These are phyloP conservation scores for Scylla paramamosain DNA, from an alignment of 1,140 invertebrate species.

Conservation along the genomic window DNA sequence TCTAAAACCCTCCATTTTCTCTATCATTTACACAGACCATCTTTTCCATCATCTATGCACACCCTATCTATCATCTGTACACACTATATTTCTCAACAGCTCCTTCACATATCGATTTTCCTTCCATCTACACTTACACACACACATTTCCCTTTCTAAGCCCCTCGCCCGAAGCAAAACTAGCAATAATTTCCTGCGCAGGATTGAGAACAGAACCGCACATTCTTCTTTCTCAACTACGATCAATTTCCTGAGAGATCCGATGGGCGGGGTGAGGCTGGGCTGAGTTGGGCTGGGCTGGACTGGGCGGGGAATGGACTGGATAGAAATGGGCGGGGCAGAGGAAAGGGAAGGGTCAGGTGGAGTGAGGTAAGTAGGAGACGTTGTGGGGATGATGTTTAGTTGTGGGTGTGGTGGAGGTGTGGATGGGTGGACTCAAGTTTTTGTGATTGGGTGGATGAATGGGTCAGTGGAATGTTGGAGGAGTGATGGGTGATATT, in stretches of 20 bases:
- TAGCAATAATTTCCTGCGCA: too few species aligned
- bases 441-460: too few species aligned
- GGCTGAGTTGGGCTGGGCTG: background rate
- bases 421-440: too few species aligned
- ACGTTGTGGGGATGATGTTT: background rate
- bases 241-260: background rate
- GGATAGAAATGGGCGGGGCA: too few species aligned
- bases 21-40: background rate
- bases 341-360: too few species aligned
- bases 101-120: too few species aligned
- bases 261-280: background rate
- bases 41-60: background rate
- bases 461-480: too few species aligned
- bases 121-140: background rate
- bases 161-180: too few species aligned
- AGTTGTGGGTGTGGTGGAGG: too few species aligned
- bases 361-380: background rate
- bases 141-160: background rate
- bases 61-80: background rate
- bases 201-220: too few species aligned
- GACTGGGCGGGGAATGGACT: background rate
- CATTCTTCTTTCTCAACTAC: too few species aligned
- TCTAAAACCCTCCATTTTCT: background rate
- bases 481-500: too few species aligned
- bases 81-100: background rate